These are phyloP conservation scores for Clarias platycephalus DNA, from an alignment of 2,797 vertebrate genomes.

Conservation along the genomic window DNA sequence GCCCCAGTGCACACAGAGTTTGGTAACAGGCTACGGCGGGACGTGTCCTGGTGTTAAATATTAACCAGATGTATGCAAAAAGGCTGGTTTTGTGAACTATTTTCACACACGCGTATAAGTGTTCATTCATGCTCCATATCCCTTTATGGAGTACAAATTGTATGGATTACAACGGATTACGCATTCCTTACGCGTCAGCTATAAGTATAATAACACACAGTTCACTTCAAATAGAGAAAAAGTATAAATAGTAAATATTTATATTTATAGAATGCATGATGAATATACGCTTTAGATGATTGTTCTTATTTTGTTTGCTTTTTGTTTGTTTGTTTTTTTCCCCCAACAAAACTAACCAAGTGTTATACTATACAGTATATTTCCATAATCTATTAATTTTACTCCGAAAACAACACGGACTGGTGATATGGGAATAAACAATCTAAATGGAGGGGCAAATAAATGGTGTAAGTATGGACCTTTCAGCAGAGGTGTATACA, in stretches of 20 bases:
- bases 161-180: conserved; percentile 80
- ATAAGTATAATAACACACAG: conserved; percentile 61
- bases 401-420: not conserved
- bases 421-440: not conserved
- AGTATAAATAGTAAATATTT: not conserved
- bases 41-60: not conserved
- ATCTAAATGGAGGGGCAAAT: not conserved
- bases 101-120: not conserved
- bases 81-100: not conserved
- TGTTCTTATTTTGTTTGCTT: not conserved
- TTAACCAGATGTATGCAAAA: not conserved
- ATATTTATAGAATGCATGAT: not conserved
- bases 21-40: not conserved
- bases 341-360: not conserved
- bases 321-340: not conserved
- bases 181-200: conserved; percentile 68
- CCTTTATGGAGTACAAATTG: conserved; percentile 61
- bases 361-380: not conserved
- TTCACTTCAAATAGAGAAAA: not conserved
- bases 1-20: not conserved
- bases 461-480: conserved; percentile 25
- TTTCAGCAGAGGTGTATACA: conserved; percentile 29
- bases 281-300: not conserved
- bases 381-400: not conserved
- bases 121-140: conserved; percentile 69